Evolutionary conservation across 2,888 invertebrate species (phyloP).

Genomic region (Ennomos fuscantarius): DNA sequence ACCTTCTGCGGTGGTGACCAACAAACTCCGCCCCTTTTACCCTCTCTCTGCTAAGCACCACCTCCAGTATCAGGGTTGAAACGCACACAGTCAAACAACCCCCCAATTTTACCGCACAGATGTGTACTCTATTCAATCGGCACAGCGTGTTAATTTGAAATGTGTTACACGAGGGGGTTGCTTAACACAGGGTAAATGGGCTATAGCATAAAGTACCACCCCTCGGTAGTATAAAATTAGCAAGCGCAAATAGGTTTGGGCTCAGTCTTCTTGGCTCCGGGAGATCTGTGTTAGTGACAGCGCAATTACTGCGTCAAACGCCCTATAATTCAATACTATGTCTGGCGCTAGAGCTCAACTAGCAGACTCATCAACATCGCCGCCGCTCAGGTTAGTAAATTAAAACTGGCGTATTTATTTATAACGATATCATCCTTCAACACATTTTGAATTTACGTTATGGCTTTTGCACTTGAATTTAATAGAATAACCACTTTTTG

Average conservation of each 20-base stretch:
- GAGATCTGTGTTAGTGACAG: slow-evolving; percentile 40
- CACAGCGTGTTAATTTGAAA: slow-evolving; percentile 5
- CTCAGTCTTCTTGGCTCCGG: slow-evolving; percentile 53
- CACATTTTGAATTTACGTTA: too few relatives aligned
- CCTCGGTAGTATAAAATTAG: slow-evolving; percentile 69
- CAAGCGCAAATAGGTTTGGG: slow-evolving; percentile 38
- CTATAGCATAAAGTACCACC: slow-evolving; percentile 53
- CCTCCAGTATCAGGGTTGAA: slow-evolving; percentile 53
- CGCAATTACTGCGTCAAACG: slow-evolving; percentile 13
- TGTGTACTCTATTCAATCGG: slow-evolving; percentile 46
- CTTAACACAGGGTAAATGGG: slow-evolving; percentile 38
- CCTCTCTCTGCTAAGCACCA: slow-evolving; percentile 58
- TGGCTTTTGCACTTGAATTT: too few relatives aligned
- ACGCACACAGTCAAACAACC: slow-evolving; percentile 38
- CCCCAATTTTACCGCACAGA: slow-evolving; percentile 30
- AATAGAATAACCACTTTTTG: too few relatives aligned
- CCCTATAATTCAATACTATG: slow-evolving; percentile 50
- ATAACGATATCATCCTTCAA: not conserved
- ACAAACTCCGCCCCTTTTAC: slow-evolving; percentile 58
- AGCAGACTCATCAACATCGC: slow-evolving; percentile 89
- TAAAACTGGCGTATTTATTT: not conserved
- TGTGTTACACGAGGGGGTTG: not conserved
- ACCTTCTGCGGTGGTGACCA: slow-evolving; percentile 27
- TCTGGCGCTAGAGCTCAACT: slow-evolving; percentile 84
- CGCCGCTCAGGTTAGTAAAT: slow-evolving; percentile 85